Evolutionary conservation across 1,140 invertebrate genomes (phyloP).

Genomic region (Pteromalus puparum): DNA sequence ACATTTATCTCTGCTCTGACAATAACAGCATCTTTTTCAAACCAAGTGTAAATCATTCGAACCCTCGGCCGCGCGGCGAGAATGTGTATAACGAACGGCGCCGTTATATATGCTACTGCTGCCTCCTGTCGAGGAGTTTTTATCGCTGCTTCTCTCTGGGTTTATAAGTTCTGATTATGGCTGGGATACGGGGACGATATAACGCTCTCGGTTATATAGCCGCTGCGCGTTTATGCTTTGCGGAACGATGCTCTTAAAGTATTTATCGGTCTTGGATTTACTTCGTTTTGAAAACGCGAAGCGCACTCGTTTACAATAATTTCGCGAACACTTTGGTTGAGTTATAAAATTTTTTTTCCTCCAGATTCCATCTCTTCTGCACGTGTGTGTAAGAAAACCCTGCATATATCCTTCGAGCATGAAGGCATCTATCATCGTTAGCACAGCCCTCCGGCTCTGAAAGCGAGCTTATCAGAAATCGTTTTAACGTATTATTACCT

Average conservation of each 20-base stretch:
- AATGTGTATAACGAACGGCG: constrained; percentile 35
- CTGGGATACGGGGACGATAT: no score
- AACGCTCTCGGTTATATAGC: no score
- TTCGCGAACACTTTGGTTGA: neutral
- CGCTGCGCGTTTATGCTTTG: no score
- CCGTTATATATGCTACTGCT: neutral
- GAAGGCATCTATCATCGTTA: constrained; percentile 45
- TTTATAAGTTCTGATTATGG: constrained; percentile 8
- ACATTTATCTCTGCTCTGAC: constrained; percentile 50
- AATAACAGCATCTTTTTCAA: constrained; percentile 54
- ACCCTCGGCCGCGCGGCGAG: neutral
- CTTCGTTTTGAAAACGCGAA: neutral
- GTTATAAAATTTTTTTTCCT: neutral
- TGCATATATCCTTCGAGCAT: neutral
- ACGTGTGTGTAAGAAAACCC: neutral
- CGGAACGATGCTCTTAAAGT: no score
- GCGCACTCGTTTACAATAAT: neutral
- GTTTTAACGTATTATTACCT: constrained; percentile 33
- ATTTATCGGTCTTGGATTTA: no score
- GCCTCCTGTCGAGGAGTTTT: constrained; percentile 13
- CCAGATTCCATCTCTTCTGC: neutral
- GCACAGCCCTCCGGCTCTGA: constrained; percentile 1
- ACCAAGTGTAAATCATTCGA: constrained; percentile 50
- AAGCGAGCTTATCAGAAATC: constrained; percentile 42
- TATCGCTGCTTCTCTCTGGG: constrained; percentile 15